Percentiles rank a stretch among this genome's conserved stretches.
These are phyloP conservation scores for Labroides dimidiatus DNA, from an alignment of 2,797 vertebrate genomes.

Conservation along the genomic window DNA sequence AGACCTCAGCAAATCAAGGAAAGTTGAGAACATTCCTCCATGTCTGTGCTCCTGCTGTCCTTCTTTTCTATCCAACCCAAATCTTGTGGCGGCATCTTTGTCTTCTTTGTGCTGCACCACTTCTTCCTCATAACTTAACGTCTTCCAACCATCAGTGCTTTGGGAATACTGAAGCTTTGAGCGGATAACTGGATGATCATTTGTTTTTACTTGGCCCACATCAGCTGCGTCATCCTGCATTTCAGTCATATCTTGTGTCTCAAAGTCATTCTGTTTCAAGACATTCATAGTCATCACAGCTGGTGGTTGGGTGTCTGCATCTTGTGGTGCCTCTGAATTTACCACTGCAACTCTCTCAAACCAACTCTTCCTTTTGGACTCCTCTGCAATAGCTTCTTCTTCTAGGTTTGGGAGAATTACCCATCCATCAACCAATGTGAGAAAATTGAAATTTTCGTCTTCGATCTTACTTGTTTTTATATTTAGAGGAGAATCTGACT, in stretches of 20 bases:
- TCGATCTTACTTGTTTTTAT: background rate
- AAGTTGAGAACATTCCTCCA: constrained; percentile 35
- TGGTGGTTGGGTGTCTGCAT: background rate
- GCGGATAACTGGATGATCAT: constrained; percentile 34
- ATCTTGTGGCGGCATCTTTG: background rate
- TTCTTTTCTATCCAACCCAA: background rate
- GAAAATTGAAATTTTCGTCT: background rate
- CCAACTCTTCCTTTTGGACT: constrained; percentile 6
- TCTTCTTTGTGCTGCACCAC: background rate
- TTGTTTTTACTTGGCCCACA: background rate
- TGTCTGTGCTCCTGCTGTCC: background rate
- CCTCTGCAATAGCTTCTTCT: background rate
- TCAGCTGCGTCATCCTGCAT: background rate
- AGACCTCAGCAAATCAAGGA: constrained; percentile 71
- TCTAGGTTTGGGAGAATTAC: background rate
- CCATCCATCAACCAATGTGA: constrained; percentile 1
- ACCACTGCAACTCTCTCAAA: constrained; percentile 10
- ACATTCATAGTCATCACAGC: constrained; percentile 2
- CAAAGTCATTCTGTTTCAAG: background rate
- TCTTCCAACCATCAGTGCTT: constrained; percentile 56
- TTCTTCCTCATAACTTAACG: constrained; percentile 74
- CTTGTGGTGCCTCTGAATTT: background rate
- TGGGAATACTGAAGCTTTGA: constrained; percentile 66
- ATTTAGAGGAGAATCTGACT: background rate
- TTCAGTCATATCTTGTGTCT: background rate